Conservation (phyloP, 1,140 invertebrate genomes). For the Phocides pigmalion region DNA sequence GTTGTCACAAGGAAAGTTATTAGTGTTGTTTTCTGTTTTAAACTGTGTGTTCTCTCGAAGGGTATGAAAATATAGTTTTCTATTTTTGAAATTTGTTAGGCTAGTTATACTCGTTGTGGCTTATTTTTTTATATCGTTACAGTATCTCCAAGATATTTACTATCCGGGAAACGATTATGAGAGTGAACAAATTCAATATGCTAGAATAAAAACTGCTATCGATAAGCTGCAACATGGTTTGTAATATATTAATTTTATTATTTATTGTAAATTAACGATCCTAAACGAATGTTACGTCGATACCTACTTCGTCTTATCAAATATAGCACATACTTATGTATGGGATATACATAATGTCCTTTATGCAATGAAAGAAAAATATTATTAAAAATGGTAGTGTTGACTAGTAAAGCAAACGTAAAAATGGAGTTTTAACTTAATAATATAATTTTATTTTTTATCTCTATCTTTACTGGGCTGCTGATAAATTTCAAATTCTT, state of each 20-base stretch:
- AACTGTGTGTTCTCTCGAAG: slow-evolving; percentile 50
- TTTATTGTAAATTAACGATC: too few species aligned
- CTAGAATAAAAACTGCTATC: slow-evolving; percentile 59
- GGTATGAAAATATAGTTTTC: slow-evolving; percentile 43
- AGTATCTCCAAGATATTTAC: slow-evolving; percentile 58
- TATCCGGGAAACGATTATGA: slow-evolving; percentile 56
- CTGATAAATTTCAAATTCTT: too few species aligned
- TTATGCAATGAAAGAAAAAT: too few species aligned
- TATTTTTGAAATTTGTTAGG: slow-evolving; percentile 2
- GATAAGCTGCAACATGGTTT: slow-evolving; percentile 61
- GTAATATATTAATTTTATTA: slow-evolving; percentile 35
- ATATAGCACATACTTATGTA: too few species aligned
- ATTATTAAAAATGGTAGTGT: too few species aligned
- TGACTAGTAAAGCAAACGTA: too few species aligned
- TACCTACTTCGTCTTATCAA: too few species aligned
- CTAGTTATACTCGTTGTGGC: not conserved
- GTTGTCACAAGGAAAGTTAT: slow-evolving; percentile 28
- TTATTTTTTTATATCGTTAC: slow-evolving; percentile 31
- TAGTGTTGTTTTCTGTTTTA: slow-evolving; percentile 31
- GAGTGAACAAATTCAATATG: slow-evolving; percentile 40
- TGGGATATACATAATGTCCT: too few species aligned
- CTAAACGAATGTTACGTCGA: too few species aligned
- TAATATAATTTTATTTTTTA: too few species aligned
- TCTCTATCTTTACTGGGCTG: too few species aligned
- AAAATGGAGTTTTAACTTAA: too few species aligned